Conservation (phyloP, 2,113 vertebrate genomes). For the Dipodomys merriami region DNA sequence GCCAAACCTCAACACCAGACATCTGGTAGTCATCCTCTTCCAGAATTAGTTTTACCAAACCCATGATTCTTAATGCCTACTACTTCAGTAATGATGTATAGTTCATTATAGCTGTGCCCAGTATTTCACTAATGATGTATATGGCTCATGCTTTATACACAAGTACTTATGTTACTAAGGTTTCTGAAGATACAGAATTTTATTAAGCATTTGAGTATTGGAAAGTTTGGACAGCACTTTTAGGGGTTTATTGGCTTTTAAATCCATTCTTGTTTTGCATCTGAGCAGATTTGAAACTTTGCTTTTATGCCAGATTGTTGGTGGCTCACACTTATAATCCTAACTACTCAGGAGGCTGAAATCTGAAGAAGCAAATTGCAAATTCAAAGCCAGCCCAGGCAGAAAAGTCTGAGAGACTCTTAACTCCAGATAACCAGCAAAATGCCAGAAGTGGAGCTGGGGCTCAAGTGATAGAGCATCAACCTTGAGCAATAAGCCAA, state of each 20-base stretch:
- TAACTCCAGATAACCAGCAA: too few species aligned
- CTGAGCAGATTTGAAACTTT: neutral
- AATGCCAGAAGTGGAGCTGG: too few species aligned
- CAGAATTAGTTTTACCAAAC: neutral
- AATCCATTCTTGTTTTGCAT: neutral
- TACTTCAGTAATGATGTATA: neutral
- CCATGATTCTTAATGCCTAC: neutral
- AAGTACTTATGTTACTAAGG: neutral
- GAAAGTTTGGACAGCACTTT: neutral
- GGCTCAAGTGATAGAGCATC: too few species aligned
- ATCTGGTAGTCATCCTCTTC: neutral
- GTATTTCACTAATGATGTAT: neutral
- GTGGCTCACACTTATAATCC: too few species aligned
- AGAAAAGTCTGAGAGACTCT: too few species aligned
- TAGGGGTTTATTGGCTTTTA: neutral
- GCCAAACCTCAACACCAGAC: neutral
- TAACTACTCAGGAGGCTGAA: too few species aligned
- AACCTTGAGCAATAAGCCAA: too few species aligned
- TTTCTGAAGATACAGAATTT: neutral
- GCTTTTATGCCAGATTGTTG: neutral
- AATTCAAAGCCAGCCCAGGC: too few species aligned
- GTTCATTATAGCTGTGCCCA: neutral
- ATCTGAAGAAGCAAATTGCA: too few species aligned
- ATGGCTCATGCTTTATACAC: neutral
- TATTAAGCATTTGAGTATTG: neutral